Conservation (phyloP, 2,888 invertebrate species). For the Synanthedon andrenaeformis region DNA sequence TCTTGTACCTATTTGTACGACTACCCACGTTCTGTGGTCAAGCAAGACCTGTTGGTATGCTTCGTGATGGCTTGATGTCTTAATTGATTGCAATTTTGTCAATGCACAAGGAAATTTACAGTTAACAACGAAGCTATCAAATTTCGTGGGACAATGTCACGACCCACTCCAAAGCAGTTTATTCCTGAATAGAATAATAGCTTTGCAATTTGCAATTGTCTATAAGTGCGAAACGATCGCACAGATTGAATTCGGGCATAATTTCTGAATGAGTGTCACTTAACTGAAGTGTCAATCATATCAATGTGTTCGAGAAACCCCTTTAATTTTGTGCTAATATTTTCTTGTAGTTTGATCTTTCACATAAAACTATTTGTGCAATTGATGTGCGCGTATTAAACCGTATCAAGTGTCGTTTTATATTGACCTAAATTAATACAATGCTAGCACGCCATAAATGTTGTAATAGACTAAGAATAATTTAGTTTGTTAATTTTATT, state of each 20-base stretch:
- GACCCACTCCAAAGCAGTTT: constrained; percentile 5
- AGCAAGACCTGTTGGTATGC: too few species aligned
- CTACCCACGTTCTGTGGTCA: too few species aligned
- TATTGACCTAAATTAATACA: constrained; percentile 25
- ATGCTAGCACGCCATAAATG: background rate
- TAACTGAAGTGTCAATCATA: constrained; percentile 10
- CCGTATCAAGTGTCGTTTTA: constrained; percentile 17
- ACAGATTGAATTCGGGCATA: background rate
- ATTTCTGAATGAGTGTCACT: constrained; percentile 4
- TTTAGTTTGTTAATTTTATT: background rate
- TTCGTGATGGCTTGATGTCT: too few species aligned
- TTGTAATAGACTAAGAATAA: background rate
- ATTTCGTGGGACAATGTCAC: constrained; percentile 14
- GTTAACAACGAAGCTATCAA: constrained; percentile 12
- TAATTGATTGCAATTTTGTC: constrained; percentile 5
- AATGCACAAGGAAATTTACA: constrained; percentile 12
- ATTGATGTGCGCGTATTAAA: constrained; percentile 3
- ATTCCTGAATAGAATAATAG: constrained; percentile 43
- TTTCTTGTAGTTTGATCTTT: too few species aligned
- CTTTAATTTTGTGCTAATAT: too few species aligned
- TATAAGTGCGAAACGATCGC: background rate
- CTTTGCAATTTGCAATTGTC: constrained; percentile 25
- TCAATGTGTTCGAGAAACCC: too few species aligned
- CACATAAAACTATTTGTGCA: too few species aligned
- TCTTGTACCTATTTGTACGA: too few species aligned